Evolutionary conservation across 2,888 invertebrate genomes (phyloP).

Genomic region (Esperia sulphurella): DNA sequence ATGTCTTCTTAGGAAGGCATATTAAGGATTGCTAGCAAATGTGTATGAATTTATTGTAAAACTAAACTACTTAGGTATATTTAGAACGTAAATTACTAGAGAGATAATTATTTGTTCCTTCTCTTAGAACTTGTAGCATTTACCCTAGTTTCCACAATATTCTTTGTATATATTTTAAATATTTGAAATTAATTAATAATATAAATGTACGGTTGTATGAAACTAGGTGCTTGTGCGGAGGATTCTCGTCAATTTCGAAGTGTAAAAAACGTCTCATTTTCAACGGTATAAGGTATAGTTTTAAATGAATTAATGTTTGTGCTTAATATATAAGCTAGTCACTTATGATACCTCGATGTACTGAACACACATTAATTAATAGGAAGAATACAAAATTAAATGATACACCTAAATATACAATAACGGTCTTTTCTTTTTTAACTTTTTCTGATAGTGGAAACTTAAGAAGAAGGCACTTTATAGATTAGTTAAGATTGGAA

Average conservation of each 20-base stretch:
- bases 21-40: neutral
- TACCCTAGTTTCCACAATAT: neutral
- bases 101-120: neutral
- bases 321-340: conserved; percentile 64
- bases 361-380: conserved; percentile 62
- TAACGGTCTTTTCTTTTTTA: conserved; percentile 19
- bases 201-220: conserved; percentile 69
- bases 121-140: neutral
- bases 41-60: neutral
- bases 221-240: conserved; percentile 74
- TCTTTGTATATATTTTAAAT: conserved; percentile 18
- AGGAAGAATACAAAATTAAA: conserved; percentile 51
- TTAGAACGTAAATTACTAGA: neutral
- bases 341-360: conserved; percentile 66
- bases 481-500: no score
- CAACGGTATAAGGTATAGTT: conserved; percentile 45
- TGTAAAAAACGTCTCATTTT: conserved; percentile 47
- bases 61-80: neutral
- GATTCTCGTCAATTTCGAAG: conserved; percentile 70
- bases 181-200: conserved; percentile 15
- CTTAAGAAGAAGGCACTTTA: no score
- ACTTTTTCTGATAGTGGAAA: no score
- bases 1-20: neutral
- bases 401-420: conserved; percentile 25
- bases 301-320: conserved; percentile 50